Evolutionary conservation across 2,113 vertebrate genomes (phyloP).

Genomic region (Psittacus erithacus): DNA sequence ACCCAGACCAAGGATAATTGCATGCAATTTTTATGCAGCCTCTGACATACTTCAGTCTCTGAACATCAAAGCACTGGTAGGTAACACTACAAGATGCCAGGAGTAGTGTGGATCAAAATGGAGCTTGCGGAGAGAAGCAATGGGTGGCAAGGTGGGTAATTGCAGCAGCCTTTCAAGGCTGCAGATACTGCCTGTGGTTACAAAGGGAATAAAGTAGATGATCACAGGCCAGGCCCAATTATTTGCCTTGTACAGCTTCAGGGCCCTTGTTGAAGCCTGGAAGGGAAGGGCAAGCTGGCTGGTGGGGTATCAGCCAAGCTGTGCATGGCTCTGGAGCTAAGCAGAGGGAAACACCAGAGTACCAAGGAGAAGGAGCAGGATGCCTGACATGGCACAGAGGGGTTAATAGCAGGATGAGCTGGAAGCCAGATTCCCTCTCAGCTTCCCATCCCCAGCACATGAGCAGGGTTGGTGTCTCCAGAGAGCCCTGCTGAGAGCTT

Average conservation of each 20-base stretch:
- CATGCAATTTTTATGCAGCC: conserved; percentile 60
- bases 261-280: background rate
- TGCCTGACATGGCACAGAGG: accelerated
- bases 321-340: accelerated
- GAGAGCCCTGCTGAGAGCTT: conserved; percentile 44
- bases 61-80: conserved; percentile 30
- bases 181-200: background rate
- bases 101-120: conserved; percentile 4
- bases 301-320: background rate
- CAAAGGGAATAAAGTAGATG: background rate
- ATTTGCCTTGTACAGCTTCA: background rate
- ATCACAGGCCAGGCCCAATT: background rate
- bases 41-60: conserved; percentile 29
- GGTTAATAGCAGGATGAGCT: background rate
- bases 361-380: background rate
- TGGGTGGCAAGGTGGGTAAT: background rate
- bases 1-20: conserved; percentile 54
- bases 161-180: background rate
- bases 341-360: background rate
- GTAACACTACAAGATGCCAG: conserved; percentile 13
- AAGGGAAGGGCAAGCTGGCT: background rate
- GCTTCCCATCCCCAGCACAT: background rate
- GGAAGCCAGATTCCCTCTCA: background rate
- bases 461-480: background rate
- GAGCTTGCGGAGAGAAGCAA: background rate